These are phyloP conservation scores for Cheirogaleus medius DNA, from an alignment of 2,113 vertebrate species.

Conservation along the genomic window DNA sequence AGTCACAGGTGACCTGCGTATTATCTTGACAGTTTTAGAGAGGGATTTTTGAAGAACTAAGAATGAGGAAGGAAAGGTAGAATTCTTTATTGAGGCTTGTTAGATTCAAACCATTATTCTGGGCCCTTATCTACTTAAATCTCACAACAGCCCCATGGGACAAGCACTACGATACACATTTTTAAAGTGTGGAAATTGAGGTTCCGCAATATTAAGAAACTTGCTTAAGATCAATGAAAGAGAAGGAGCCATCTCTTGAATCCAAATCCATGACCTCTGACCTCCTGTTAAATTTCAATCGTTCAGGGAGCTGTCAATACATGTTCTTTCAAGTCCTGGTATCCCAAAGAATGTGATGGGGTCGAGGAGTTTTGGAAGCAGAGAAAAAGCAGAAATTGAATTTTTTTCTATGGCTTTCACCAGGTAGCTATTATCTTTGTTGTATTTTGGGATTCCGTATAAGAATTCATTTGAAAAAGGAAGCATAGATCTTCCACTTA, in stretches of 20 bases:
- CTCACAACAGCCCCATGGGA: no score
- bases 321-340: not conserved
- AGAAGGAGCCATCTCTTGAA: not conserved
- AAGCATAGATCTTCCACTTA: not conserved
- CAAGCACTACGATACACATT: not conserved
- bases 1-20: not conserved
- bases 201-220: not conserved
- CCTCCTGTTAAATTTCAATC: not conserved
- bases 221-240: not conserved
- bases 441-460: not conserved
- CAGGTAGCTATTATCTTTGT: not conserved
- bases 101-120: not conserved
- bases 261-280: not conserved
- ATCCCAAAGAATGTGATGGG: not conserved
- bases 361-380: not conserved
- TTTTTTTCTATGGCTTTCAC: not conserved
- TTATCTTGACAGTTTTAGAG: not conserved
- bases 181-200: not conserved
- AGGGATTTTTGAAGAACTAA: not conserved
- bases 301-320: not conserved
- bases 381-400: not conserved
- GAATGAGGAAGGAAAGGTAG: not conserved
- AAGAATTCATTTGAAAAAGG: not conserved
- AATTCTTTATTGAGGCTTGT: no score
- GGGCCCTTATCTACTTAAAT: not conserved